Conservation (phyloP, 30 jellyfish, hydroid and myxozoan genomes). For the Hydractinia symbiolongicarpus region DNA sequence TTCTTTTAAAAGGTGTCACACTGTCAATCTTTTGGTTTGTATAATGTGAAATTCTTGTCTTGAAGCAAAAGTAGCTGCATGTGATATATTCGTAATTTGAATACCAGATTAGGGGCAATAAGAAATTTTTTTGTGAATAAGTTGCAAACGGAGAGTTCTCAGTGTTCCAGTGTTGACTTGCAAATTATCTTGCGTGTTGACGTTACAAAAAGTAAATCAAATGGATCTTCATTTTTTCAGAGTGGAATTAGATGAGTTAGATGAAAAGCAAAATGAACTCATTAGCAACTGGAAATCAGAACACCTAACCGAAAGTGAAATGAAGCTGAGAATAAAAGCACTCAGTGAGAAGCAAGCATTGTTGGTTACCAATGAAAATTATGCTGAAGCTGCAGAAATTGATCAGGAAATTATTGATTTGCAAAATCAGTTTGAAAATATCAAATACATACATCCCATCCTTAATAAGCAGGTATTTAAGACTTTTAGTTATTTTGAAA, state of each 20-base stretch:
- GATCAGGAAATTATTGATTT: neutral
- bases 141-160: no score
- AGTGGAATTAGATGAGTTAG: neutral
- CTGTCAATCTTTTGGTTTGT: no score
- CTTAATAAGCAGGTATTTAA: neutral
- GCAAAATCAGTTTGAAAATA: constrained; percentile 7
- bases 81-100: no score
- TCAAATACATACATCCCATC: constrained; percentile 8
- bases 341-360: neutral
- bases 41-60: no score
- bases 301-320: neutral
- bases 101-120: no score
- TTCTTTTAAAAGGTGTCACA: no score
- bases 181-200: neutral
- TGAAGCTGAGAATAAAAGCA: neutral
- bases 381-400: constrained; percentile 9
- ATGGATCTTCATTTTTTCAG: neutral
- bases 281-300: neutral
- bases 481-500: neutral
- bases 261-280: constrained; percentile 5
- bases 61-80: no score
- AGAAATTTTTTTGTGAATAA: no score
- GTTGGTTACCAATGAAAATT: neutral
- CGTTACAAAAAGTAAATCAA: neutral
- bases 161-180: no score